Percentiles rank a stretch among this genome's conserved stretches.
Evolutionary conservation across 2,113 vertebrate species (phyloP).

Genomic region (Riparia riparia): DNA sequence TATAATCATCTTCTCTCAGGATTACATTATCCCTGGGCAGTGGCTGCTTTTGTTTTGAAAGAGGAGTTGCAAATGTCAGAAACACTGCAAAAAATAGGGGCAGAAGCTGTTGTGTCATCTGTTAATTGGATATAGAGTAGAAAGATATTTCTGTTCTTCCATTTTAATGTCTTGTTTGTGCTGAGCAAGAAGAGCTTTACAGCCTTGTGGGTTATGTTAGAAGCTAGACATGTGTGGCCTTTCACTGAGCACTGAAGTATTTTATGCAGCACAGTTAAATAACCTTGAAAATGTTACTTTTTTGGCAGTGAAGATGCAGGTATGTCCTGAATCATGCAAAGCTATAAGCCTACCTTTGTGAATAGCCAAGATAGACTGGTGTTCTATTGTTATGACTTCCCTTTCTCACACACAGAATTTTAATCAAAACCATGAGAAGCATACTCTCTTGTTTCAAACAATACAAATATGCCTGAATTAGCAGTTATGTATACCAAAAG

Average conservation of each 20-base stretch:
- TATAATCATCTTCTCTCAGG: background rate
- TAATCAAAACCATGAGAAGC: background rate
- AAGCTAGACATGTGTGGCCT: background rate
- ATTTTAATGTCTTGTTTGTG: slow-evolving; percentile 5
- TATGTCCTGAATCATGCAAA: background rate
- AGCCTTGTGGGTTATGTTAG: background rate
- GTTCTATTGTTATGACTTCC: background rate
- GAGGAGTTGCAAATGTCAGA: background rate
- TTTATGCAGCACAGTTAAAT: background rate
- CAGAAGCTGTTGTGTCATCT: slow-evolving; percentile 1
- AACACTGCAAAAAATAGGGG: background rate
- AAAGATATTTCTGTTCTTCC: background rate
- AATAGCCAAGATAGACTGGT: background rate
- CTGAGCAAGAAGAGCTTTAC: background rate
- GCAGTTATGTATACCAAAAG: background rate
- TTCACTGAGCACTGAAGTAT: background rate
- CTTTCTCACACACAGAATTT: background rate
- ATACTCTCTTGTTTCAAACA: background rate
- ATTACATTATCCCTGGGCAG: background rate
- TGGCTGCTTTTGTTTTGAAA: background rate
- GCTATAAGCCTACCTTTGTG: background rate
- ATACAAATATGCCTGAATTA: background rate
- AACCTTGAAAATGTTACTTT: background rate
- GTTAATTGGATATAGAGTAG: background rate
- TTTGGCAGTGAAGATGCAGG: background rate